Evolutionary conservation across 2,113 vertebrate genomes (phyloP), one percentile per base, ranked within the genome.

Genomic region (Barbus barbus): DNA sequence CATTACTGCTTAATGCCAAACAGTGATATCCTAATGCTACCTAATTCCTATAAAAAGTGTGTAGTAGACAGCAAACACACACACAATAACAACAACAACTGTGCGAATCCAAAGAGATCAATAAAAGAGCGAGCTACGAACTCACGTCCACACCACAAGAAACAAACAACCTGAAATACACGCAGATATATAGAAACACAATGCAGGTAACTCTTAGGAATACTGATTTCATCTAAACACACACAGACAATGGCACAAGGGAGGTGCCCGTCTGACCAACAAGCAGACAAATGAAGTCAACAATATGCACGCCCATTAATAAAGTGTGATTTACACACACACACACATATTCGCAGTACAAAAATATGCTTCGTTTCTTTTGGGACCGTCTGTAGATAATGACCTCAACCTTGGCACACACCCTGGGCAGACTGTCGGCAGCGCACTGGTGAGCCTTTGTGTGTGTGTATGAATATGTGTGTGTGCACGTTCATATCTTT

Each of bases 401-500:
- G 92, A 94, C 93, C 92, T 93, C 92, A 94, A 89, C 86, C 89
- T 92, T 94, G 92, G 93, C 92, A 92, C 90, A 67, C 83, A 13
- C 81, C 72, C 56, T 86, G 91, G 87, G 91, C 91, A 91, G 92
- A 92, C 93, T 92, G 92, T 84, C 89, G 90, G 89, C 91, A 93
- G 90, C 31, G 13, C 75, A 91, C 92, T 90, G 90, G 86, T 89
- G 89, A 90, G 90, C 89, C 93, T 93, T 93, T 83, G 85, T 77
- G 48, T 79, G 77, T 79, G 63, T 79, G 76, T 86, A 20, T 36
- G 85, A 77, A 78, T 82, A 9, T 79, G 36, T 28, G 36, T 81
- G 71, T 84, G 86, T 78, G 41, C 71, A 28, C 48, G 85, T 33
- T 81, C 81, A 83, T 78, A 83, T 83, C 85, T 83, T 61, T 83